Percentiles rank a stretch among this genome's conserved stretches.
Evolutionary conservation across 1,140 invertebrate species (phyloP).

Genomic region (Fopius arisanus): DNA sequence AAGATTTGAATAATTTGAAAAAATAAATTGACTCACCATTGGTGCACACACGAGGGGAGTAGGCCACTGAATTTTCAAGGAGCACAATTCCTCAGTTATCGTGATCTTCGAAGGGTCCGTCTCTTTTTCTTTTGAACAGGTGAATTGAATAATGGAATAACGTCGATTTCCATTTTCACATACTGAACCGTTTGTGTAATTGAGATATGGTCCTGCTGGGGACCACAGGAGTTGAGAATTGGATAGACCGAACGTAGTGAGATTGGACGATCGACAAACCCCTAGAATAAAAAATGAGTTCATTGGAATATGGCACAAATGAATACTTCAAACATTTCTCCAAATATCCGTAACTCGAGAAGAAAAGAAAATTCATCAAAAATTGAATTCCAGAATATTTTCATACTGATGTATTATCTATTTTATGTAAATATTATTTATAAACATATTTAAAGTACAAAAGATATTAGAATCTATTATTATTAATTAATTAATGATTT

Average conservation of each 20-base stretch:
- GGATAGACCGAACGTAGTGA: constrained; percentile 56
- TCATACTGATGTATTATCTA: no score
- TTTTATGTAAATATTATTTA: no score
- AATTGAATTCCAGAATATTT: no score
- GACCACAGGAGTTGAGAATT: constrained; percentile 63
- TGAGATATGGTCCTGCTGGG: constrained; percentile 64
- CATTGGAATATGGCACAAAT: constrained; percentile 16
- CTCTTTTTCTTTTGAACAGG: constrained; percentile 57
- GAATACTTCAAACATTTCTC: not conserved
- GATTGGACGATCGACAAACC: constrained; percentile 42
- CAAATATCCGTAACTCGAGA: no score
- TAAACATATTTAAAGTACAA: no score
- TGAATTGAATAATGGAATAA: constrained; percentile 66
- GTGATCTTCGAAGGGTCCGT: constrained; percentile 53
- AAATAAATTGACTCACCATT: constrained; percentile 47
- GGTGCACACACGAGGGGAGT: constrained; percentile 60
- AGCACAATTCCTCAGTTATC: constrained; percentile 61
- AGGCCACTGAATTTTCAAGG: constrained; percentile 63
- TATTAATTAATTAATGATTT: not conserved
- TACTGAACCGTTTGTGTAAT: constrained; percentile 62
- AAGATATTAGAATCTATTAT: no score
- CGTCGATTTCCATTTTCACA: constrained; percentile 48
- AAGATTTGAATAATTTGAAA: constrained; percentile 23
- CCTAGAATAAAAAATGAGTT: constrained; percentile 37
- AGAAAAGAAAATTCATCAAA: no score